phyloP scores from a whole-genome alignment of 2,888 invertebrate species.

The Synanthedon tipuliformis region DNA sequence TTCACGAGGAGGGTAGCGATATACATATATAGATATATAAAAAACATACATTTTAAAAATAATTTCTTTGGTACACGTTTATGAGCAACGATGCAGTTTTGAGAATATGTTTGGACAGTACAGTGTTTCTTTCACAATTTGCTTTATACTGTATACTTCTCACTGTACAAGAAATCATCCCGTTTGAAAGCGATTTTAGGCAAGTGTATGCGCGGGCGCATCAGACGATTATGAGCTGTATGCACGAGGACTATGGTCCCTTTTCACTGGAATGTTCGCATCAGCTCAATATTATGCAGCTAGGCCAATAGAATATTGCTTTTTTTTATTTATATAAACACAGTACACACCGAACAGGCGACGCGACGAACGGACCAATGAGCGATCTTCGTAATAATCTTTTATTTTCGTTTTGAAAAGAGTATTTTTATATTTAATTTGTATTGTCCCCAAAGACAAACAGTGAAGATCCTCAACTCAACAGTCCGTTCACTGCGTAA shows the following conservation, averaged over 20 bases:
- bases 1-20: conserved; percentile 1
- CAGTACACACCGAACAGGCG: conserved; percentile 52
- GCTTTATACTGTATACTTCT: too few relatives aligned
- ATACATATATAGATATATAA: neutral
- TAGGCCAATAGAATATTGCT: conserved; percentile 52
- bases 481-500: neutral
- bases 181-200: too few relatives aligned
- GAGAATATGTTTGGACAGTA: too few relatives aligned
- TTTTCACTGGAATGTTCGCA: conserved; percentile 57
- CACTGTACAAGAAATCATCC: too few relatives aligned
- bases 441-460: too few relatives aligned
- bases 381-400: too few relatives aligned
- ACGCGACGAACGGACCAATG: too few relatives aligned
- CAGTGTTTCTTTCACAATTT: too few relatives aligned
- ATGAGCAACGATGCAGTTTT: conserved; percentile 45
- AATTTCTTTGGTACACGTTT: conserved; percentile 63
- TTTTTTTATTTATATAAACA: conserved; percentile 32
- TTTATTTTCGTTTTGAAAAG: too few relatives aligned
- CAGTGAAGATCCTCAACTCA: neutral
- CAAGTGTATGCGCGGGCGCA: too few relatives aligned
- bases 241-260: conserved; percentile 10
- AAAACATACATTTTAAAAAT: conserved; percentile 27
- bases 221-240: conserved; percentile 6
- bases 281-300: conserved; percentile 35
- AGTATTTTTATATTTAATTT: too few relatives aligned